These are phyloP conservation scores for Rhineura floridana DNA, from an alignment of 2,113 vertebrate genomes.

Conservation along the genomic window DNA sequence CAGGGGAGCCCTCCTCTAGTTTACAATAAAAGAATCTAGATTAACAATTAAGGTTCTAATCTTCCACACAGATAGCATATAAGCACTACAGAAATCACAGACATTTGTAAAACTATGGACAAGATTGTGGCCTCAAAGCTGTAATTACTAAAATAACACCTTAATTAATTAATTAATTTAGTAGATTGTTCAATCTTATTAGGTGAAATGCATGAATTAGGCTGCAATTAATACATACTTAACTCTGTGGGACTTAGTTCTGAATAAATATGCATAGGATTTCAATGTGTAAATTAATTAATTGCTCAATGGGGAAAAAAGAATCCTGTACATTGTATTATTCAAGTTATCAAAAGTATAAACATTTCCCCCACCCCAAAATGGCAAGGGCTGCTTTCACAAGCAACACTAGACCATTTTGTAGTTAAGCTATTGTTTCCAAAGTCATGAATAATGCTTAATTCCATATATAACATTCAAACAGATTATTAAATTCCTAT, in stretches of 20 bases:
- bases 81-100: not conserved
- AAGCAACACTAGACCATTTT: not conserved
- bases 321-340: not conserved
- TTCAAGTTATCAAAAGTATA: not conserved
- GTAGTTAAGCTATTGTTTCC: too few relatives aligned
- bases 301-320: not conserved
- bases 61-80: not conserved
- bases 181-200: not conserved
- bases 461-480: not conserved
- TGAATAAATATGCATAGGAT: not conserved
- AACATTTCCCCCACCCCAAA: not conserved
- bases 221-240: not conserved
- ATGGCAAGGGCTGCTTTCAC: not conserved
- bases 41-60: slow-evolving; percentile 64
- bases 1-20: slow-evolving; percentile 64
- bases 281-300: not conserved
- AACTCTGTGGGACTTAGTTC: not conserved
- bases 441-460: not conserved
- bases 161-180: not conserved
- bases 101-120: not conserved
- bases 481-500: not conserved
- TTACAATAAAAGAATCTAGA: slow-evolving; percentile 52
- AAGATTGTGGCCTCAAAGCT: not conserved
- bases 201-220: not conserved
- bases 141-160: not conserved